Base-by-base conservation (phyloP, 2,113 vertebrate species). In the Planiliza haematocheilus region DNA sequence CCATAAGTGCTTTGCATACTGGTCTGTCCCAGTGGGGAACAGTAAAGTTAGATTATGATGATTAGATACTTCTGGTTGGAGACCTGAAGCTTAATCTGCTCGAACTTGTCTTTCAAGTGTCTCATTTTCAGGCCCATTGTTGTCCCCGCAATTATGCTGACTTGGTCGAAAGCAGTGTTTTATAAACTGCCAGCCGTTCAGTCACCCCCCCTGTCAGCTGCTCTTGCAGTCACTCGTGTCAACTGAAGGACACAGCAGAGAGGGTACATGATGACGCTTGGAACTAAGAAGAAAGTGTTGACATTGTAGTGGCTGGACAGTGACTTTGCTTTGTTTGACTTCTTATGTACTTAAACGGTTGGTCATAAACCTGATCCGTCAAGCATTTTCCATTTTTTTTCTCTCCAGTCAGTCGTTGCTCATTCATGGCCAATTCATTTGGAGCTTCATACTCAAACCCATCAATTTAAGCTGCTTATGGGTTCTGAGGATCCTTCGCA, bases 381-480 rank as follows among this genome's bases (percentile, higher is more conserved):
- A 63, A 43, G 20, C 18, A 30, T 42, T n/a, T 36, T 20, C 20
- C 36, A 12, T 53, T 38, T 11, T 10, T 20, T 17, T 20, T n/a
- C 45, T 59, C 45, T 38, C 13, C 8, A 17, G 36, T 42, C 13
- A 12, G 20, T 14, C 14, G 20, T 56, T 51, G 53, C 53, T 67
- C 14, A 43, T 77, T 77, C 50, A 50, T 41, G n/a, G 20, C 63
- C 77, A 39, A 7, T 68, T 70, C 34, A 16, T 74, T 67, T 16
- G 7, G n/a, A 57, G 57, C 63, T 59, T 82, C 63, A 70, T 69
- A 68, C 74, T 86, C 39, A 10, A 71, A 66, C 45, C 59, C 74
- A 71, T 82, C 78, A 78, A 34, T 51, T 74, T 86, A 92, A 90
- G 88, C 87, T 66, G 66, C 83, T 91, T 91, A 90, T 4, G 67